These are phyloP conservation scores for Daubentonia madagascariensis DNA, from an alignment of 2,113 vertebrate genomes.

Conservation along the genomic window DNA sequence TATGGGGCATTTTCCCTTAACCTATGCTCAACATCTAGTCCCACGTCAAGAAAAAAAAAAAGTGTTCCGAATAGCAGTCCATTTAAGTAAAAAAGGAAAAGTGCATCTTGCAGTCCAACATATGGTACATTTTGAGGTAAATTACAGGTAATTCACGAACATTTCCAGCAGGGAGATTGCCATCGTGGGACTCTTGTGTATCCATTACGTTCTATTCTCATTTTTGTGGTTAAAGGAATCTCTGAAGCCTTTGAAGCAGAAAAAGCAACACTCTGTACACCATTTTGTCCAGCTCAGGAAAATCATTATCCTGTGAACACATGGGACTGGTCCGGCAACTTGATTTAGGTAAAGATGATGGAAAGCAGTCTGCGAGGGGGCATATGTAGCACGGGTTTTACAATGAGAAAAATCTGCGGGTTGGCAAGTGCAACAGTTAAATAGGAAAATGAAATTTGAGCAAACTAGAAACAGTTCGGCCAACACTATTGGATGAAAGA, in stretches of 20 bases:
- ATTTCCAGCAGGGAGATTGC: conserved; percentile 76
- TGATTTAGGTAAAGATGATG: conserved; percentile 74
- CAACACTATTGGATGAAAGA: conserved; percentile 64
- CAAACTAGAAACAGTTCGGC: conserved; percentile 58
- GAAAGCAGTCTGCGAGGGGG: conserved; percentile 64
- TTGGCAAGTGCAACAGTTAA: conserved; percentile 35
- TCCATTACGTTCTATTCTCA: conserved; percentile 56
- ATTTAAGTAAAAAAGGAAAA: conserved; percentile 68
- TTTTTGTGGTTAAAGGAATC: conserved; percentile 67
- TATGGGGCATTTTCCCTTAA: conserved; percentile 2
- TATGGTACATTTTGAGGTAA: conserved; percentile 74
- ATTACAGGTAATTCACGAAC: conserved; percentile 73
- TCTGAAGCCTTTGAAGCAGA: conserved; percentile 70
- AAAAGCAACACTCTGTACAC: conserved; percentile 57
- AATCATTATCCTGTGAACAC: conserved; percentile 58
- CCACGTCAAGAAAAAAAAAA: conserved; percentile 15
- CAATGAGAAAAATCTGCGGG: conserved; percentile 7
- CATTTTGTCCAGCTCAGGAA: conserved; percentile 64
- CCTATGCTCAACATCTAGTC: conserved; percentile 53
- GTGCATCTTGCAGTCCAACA: conserved; percentile 66
- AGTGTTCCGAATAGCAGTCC: conserved; percentile 60
- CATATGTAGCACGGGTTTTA: background rate
- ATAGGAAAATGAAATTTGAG: conserved; percentile 58
- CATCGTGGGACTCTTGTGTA: conserved; percentile 59
- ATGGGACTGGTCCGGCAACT: conserved; percentile 58